Evolutionary conservation across 2,888 invertebrate species (phyloP).

Genomic region (Ischnus inquisitorius): DNA sequence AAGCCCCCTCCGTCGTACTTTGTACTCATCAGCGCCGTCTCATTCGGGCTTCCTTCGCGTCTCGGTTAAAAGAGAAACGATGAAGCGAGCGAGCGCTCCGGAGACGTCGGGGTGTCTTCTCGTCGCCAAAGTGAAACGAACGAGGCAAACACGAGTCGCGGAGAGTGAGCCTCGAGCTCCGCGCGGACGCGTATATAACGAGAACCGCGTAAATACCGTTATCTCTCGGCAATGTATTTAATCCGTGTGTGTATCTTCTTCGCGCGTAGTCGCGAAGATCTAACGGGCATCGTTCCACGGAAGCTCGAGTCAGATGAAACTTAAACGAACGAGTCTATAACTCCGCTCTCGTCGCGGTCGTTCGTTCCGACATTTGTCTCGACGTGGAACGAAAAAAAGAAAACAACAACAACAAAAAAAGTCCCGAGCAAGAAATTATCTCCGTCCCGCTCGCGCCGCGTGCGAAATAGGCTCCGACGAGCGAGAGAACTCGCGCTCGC

Average conservation of each 20-base stretch:
- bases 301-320: conserved; percentile 54
- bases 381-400: conserved; percentile 67
- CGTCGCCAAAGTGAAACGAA: conserved; percentile 51
- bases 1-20: conserved; percentile 57
- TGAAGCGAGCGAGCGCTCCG: conserved; percentile 3
- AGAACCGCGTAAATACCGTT: conserved; percentile 61
- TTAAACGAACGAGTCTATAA: conserved; percentile 79
- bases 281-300: conserved; percentile 39
- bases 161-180: background rate
- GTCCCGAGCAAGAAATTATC: background rate
- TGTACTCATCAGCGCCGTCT: conserved; percentile 68
- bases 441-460: background rate
- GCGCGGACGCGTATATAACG: conserved; percentile 57
- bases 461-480: background rate
- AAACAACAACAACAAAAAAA: conserved; percentile 31
- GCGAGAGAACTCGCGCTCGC: conserved; percentile 62
- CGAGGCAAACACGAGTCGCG: conserved; percentile 33
- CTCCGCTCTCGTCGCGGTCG: conserved; percentile 66
- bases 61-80: conserved; percentile 15
- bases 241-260: background rate
- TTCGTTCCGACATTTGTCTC: conserved; percentile 59
- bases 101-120: conserved; percentile 17
- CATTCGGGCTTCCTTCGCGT: conserved; percentile 45
- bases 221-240: conserved; percentile 19
- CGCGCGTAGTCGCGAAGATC: conserved; percentile 52